Evolutionary conservation across 2,888 invertebrate species (phyloP), one percentile per base, ranked within the genome.

Genomic region (Iselma pallidipennis): DNA sequence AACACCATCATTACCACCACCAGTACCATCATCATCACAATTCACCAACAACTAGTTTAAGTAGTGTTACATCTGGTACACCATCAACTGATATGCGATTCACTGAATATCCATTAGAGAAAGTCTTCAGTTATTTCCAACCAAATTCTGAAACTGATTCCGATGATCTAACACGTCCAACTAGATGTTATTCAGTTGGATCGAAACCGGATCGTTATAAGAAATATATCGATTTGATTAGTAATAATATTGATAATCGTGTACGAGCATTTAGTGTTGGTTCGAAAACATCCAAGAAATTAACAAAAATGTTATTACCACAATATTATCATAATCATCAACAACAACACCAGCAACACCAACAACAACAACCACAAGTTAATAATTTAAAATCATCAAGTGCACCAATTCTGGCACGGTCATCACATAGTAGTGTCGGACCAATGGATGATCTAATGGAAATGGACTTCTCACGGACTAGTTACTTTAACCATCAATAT

Each of bases 111-210:
- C 90, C 89, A 69, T 83, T 94, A 52, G 94, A 94, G 74, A 93
- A 93, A 75, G 93, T 93, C 0, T 85, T 86, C 60, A 89, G 93
- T 14, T 92, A 90, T 78, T 86, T 92, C 61, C 83, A 85, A 7
- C 84, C 86, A 0, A 83, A 86, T 33, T 86, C 86, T 67, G 87
- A 87, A 16, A 54, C 28, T 5, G 86, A 87, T 78, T 87, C 88
- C 78, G 83, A 75, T 56, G 76, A 72, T 57, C 78, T 68, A 57
- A 82, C 81, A 69, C 83, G 85, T 70, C 91, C 91, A n/a, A 85
- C 88, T 55, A 85, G 94, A 69, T 90, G 94, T 1, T 94, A 94
- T 82, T 94, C 94, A 25, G 91, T 95, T 66, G 95, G 95, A 21
- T 94, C 93, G 57, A 87, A 90, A 68, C 90, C 91, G 2, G 90